Base-by-base conservation (phyloP, 92 coral and sea anemone genomes). In the Siderastrea radians region DNA sequence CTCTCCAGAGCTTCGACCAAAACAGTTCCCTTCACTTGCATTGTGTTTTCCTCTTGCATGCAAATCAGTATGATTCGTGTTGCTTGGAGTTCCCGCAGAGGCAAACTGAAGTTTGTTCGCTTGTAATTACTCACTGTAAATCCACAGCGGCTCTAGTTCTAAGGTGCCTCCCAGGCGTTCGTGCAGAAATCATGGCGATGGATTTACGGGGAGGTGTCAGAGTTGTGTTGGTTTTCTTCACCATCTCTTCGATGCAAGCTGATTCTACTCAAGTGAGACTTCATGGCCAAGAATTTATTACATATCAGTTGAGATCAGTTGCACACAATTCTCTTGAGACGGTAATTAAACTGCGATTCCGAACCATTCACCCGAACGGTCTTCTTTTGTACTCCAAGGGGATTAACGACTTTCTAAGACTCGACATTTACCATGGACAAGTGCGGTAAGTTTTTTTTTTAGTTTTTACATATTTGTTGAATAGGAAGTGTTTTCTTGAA, bases 341-440 rank as follows among this genome's bases (percentile, higher is more conserved):
- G 4, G 60, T 26, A 10, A 86, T 94, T 19, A 76, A 84, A 26
- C 65, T 96, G 58, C 88, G 95, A 74, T 96, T 96, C 75, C 94
- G 84, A 58, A 95, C 99, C 3, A 84, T 96, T 58, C 93, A 96
- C 64, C 94, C 96, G n/a, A 89, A 87, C 44, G 99, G 99, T 14
- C 79, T 96, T 8, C 83, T 96, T 26, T 68, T 95, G 58, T 96
- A 88, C 80, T 87, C 96, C 15, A 87, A 80, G 14, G 99, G 98
- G 45, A 68, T 72, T 12, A 69, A 61, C 15, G 93, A 96, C 49
- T 96, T 77, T 61, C 61, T 95, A 2, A 93, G 76, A 11, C 92
- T 96, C 51, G 98, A 95, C 69, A 79, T 96, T 47, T 76, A 68
- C 69, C 89, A 96, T 48, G 96, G 99, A 46, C 87, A 77, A 68